A percentile compares a stretch with the other conserved stretches of the same genome.
Evolutionary conservation across 1,140 invertebrate species (phyloP).

Genomic region (Apis cerana): DNA sequence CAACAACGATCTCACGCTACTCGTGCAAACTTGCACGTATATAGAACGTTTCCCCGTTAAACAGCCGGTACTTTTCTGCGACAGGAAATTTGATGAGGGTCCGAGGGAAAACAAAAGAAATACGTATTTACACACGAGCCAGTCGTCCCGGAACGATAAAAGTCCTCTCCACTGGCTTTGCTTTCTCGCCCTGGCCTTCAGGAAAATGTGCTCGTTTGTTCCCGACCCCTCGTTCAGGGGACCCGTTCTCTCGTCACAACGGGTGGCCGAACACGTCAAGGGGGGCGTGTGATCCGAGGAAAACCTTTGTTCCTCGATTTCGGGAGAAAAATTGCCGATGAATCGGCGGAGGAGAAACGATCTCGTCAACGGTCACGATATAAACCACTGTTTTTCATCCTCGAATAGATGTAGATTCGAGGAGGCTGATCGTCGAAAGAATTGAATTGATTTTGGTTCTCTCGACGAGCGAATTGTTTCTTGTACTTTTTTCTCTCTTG

Average conservation of each 20-base stretch:
- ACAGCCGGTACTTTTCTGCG: slow-evolving; percentile 44
- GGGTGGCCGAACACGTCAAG: slow-evolving; percentile 25
- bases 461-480: not conserved
- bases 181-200: not conserved
- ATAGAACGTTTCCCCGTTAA: slow-evolving; percentile 28
- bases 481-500: not conserved
- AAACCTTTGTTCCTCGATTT: slow-evolving; percentile 1
- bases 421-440: not conserved
- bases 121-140: slow-evolving; percentile 40
- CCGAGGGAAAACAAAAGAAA: slow-evolving; percentile 60
- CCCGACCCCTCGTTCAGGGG: slow-evolving; percentile 30
- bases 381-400: not conserved
- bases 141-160: slow-evolving; percentile 43
- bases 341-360: not conserved
- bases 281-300: slow-evolving; percentile 5
- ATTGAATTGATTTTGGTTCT: slow-evolving; percentile 15
- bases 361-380: slow-evolving; percentile 7
- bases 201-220: slow-evolving; percentile 55
- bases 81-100: slow-evolving; percentile 71
- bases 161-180: slow-evolving; percentile 19
- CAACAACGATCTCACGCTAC: not conserved
- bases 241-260: slow-evolving; percentile 8
- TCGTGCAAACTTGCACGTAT: slow-evolving; percentile 23
- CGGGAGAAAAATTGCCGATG: slow-evolving; percentile 8
- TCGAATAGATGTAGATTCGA: not conserved